Evolutionary conservation across 2,797 vertebrate genomes (phyloP), one percentile per base, ranked within the genome.

Genomic region (Pseudocheirus occidentalis): DNA sequence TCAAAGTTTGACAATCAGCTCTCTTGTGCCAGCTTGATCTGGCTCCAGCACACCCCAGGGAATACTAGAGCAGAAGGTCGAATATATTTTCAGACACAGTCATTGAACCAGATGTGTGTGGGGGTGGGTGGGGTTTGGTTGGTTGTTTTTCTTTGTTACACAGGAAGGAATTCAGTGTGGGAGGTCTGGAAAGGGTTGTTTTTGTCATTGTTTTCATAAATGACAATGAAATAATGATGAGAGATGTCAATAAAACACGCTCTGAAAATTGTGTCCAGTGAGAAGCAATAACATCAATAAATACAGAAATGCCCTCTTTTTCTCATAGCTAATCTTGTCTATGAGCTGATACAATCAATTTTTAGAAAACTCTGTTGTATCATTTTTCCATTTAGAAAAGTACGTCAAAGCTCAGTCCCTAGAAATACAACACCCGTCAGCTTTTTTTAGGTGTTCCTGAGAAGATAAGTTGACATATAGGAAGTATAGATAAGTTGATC

Each of bases 401-500:
- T 58, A 52, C 93, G 21, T 7, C 7, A n/a, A 7, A 54, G 21
- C 3, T 5, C 0, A 27, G 91, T 4, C 31, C 58, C 52, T 31
- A 57, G 29, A 93, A 16, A 40, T 12, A 1, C 3, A 52, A 7
- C 5, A 0, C 27, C 14, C 28, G 11, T 93, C 52, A 27, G 18
- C 46, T 52, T 66, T 46, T 58, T 55, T 66, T 1, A 6, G 56
- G 73, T 87, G 10, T 87, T 91, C 59, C 92, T 55, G 52, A 93
- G 90, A 92, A 0, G 4, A 56, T 24, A n/a, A 28, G 46, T 73
- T 9, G n/a, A 0, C 91, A n/a, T 59, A 14, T 57, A 57, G 91
- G 1, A 7, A 1, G 16, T 7, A n/a, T 31, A 66, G 96, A 87
- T 59, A 95, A 96, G 27, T 92, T 95, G 96, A 96, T 55, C 90